Percentiles rank a stretch among this genome's conserved stretches.
Conservation (phyloP, 2,113 vertebrate species). For the Ptilonorhynchus violaceus region DNA sequence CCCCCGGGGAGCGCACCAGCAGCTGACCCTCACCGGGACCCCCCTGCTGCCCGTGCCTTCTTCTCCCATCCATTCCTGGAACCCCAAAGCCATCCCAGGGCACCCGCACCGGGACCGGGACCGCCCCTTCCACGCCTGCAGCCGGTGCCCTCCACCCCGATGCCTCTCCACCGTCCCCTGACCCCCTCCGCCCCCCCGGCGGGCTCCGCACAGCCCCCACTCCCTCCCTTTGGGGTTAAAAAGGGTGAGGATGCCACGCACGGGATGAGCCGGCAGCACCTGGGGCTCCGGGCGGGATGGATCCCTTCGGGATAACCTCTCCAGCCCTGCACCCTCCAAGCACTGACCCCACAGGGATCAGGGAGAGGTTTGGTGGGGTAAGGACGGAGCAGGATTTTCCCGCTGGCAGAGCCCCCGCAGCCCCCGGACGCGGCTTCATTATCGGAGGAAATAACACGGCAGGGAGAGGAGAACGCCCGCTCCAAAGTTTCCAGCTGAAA, state of each 20-base stretch:
- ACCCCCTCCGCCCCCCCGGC: not conserved
- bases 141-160: not conserved
- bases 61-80: not conserved
- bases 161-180: too few relatives aligned
- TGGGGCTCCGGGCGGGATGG: not conserved
- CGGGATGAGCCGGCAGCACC: too few relatives aligned
- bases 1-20: not conserved
- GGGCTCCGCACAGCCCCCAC: not conserved
- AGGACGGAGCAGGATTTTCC: not conserved
- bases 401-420: not conserved
- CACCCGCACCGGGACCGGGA: not conserved
- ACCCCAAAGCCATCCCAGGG: not conserved
- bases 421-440: not conserved
- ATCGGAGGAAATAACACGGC: not conserved
- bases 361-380: not conserved
- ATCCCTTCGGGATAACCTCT: not conserved
- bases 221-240: not conserved
- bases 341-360: rapidly evolving
- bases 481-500: not conserved
- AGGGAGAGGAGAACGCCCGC: not conserved
- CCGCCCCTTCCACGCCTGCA: not conserved
- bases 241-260: not conserved
- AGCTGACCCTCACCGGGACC: not conserved
- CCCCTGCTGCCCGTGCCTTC: not conserved
- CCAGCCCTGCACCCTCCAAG: not conserved